Conservation (phyloP, 2,888 invertebrate species). For the Encarsia formosa region DNA sequence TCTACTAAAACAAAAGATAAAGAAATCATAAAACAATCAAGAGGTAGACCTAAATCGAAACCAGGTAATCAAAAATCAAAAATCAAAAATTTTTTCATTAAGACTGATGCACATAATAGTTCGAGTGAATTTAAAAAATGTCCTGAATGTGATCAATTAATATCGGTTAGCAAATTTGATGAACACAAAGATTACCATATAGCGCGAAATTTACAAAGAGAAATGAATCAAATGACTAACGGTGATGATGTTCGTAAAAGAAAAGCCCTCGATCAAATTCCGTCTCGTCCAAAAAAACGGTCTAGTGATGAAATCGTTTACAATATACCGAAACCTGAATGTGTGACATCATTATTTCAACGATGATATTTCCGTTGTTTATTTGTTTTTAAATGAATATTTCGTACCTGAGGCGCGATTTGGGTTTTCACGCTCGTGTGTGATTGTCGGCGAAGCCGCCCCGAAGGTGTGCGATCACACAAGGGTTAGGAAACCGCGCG, state of each 20-base stretch:
- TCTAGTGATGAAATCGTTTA: constrained; percentile 13
- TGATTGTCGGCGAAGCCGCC: no score
- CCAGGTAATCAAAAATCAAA: constrained; percentile 28
- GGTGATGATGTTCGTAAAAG: constrained; percentile 8
- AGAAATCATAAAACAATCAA: constrained; percentile 23
- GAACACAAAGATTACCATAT: constrained; percentile 84
- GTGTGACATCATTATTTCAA: neutral
- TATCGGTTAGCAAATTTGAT: constrained; percentile 60
- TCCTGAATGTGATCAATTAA: constrained; percentile 63
- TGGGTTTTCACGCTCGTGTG: no score
- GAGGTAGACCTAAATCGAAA: constrained; percentile 23
- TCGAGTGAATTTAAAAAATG: constrained; percentile 56
- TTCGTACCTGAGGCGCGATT: no score
- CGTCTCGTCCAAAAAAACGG: constrained; percentile 19
- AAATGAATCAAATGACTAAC: constrained; percentile 54
- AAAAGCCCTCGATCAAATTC: constrained; percentile 4
- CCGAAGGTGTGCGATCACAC: no score
- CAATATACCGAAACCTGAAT: constrained; percentile 5
- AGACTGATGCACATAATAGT: constrained; percentile 41
- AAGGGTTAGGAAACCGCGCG: no score
- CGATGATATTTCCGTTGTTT: neutral
- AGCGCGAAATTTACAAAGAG: constrained; percentile 70
- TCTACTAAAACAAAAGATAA: constrained; percentile 25
- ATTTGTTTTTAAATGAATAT: no score
- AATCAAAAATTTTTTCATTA: constrained; percentile 53